Percentiles rank a stretch among this genome's conserved stretches.
Evolutionary conservation across 2,797 vertebrate species (phyloP).

Genomic region (Mallotus villosus): DNA sequence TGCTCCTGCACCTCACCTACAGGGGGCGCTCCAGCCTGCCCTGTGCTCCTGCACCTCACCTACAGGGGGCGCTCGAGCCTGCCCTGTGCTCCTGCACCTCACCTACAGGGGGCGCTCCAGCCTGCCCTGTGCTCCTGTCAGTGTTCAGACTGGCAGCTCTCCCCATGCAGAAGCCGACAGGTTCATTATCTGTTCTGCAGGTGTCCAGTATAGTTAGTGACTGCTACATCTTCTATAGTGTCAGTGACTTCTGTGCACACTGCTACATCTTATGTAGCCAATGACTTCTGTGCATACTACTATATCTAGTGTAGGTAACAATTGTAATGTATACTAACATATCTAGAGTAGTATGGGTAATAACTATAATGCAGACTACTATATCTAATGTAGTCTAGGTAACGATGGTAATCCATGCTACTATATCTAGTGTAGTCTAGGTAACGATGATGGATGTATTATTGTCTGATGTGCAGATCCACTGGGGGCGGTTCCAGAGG

Average conservation of each 20-base stretch:
- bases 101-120: constrained; percentile 67
- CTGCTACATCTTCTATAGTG: too few species aligned
- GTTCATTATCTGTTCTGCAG: too few species aligned
- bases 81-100: constrained; percentile 39
- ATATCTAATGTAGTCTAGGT: neutral
- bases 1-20: constrained; percentile 30
- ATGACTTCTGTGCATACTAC: too few species aligned
- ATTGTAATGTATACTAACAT: too few species aligned
- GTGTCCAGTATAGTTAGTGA: too few species aligned
- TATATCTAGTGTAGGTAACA: neutral
- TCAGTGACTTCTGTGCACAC: too few species aligned
- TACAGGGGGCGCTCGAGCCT: constrained; percentile 71
- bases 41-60: constrained; percentile 31
- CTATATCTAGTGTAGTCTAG: neutral
- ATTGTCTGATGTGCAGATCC: constrained; percentile 34
- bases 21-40: constrained; percentile 73
- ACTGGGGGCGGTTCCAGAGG: constrained; percentile 44
- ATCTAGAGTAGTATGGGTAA: neutral
- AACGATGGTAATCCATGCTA: too few species aligned
- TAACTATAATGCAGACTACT: too few species aligned
- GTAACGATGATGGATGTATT: neutral
- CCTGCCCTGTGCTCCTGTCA: constrained; percentile 53
- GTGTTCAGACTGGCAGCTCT: constrained; percentile 1
- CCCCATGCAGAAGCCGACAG: too few species aligned
- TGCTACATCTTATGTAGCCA: too few species aligned